phyloP scores from a whole-genome alignment of 2,797 vertebrate genomes.

The Amphiprion clarkii region DNA sequence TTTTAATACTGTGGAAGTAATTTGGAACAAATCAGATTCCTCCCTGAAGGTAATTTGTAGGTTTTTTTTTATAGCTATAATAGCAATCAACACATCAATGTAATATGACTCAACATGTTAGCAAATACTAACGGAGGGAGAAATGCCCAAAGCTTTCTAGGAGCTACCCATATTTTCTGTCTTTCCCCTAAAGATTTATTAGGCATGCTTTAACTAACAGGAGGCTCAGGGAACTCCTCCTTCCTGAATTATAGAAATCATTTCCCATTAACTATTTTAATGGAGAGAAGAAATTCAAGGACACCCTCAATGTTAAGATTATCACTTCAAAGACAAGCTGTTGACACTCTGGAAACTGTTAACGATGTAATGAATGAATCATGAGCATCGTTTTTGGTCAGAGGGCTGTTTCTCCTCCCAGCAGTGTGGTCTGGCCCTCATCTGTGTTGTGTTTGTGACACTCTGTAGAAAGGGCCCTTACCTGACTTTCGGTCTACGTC shows the following conservation, averaged over 20 bases:
- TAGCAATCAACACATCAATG: conserved; percentile 18
- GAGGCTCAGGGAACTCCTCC: conserved; percentile 79
- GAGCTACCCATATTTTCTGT: conserved; percentile 53
- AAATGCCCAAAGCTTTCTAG: conserved; percentile 45
- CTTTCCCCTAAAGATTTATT: conserved; percentile 78
- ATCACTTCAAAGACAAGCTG: conserved; percentile 87
- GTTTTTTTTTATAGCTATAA: conserved; percentile 17
- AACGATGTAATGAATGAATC: conserved; percentile 85
- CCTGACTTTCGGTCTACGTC: conserved; percentile 58
- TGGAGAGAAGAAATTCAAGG: conserved; percentile 82
- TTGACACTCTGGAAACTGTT: conserved; percentile 83
- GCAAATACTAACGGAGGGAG: conserved; percentile 40
- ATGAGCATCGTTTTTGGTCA: conserved; percentile 79
- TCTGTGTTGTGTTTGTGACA: conserved; percentile 58
- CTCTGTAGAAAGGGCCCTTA: conserved; percentile 63
- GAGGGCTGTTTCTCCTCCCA: conserved; percentile 63
- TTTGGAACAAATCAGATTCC: neutral
- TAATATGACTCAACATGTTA: conserved; percentile 30
- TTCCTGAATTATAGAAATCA: conserved; percentile 83
- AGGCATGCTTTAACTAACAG: conserved; percentile 81
- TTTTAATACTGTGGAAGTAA: neutral
- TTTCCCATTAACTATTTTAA: conserved; percentile 86
- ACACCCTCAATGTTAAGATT: conserved; percentile 85
- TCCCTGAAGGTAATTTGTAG: neutral
- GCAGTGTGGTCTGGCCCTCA: conserved; percentile 55